phyloP scores from a whole-genome alignment of 1,140 invertebrate species.

The Temnothorax longispinosus region DNA sequence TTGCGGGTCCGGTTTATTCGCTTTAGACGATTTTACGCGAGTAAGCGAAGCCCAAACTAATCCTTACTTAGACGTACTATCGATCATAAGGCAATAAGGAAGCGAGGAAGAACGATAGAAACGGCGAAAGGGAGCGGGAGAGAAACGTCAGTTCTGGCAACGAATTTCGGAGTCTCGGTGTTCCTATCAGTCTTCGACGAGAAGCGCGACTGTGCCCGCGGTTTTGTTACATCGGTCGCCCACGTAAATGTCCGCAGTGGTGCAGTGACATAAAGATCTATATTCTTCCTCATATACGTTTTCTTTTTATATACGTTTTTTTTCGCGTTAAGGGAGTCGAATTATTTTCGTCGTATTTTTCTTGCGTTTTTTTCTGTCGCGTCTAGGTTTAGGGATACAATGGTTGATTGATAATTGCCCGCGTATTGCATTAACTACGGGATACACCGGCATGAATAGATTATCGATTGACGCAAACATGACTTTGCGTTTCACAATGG shows the following conservation, averaged over 20 bases:
- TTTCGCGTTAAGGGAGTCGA: neutral
- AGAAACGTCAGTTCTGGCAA: constrained; percentile 48
- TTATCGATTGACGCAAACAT: neutral
- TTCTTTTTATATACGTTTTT: neutral
- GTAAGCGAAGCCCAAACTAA: neutral
- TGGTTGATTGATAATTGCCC: neutral
- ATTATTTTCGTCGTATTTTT: constrained; percentile 1
- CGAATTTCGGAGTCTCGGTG: constrained; percentile 57
- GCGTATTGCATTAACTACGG: neutral
- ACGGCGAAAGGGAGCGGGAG: constrained; percentile 40
- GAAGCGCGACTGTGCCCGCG: constrained; percentile 42
- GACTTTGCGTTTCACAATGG: neutral
- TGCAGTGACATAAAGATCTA: constrained; percentile 47
- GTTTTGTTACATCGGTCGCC: neutral
- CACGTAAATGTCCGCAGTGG: constrained; percentile 38
- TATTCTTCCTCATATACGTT: neutral
- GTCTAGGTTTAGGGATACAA: neutral
- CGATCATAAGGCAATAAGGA: neutral
- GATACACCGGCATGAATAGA: neutral
- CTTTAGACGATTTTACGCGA: neutral
- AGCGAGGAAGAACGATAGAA: neutral
- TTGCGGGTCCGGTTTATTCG: neutral
- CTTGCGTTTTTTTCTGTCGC: neutral
- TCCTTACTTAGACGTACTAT: neutral
- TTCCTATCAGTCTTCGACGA: constrained; percentile 61